Percentiles rank a stretch among this genome's conserved stretches.
Conservation (phyloP, 2,888 invertebrate species). For the Lasius fuliginosus region DNA sequence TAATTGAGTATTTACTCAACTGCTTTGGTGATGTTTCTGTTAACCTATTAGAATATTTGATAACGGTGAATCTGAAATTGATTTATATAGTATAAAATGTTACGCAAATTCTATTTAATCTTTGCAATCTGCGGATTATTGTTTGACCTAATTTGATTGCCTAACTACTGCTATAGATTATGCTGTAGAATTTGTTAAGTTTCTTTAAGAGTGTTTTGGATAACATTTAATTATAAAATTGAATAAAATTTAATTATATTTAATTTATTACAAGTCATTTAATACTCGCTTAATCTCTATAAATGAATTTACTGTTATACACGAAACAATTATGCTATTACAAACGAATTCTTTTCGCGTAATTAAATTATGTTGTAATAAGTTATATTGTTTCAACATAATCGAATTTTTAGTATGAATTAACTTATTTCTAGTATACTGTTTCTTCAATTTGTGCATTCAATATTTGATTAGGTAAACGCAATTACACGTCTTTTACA, state of each 20-base stretch:
- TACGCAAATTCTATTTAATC: background rate
- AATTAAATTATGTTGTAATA: background rate
- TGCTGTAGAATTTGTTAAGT: background rate
- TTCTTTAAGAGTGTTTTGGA: background rate
- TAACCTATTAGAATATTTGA: background rate
- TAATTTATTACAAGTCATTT: conserved; percentile 3
- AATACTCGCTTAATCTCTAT: background rate
- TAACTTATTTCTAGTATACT: background rate
- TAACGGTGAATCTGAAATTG: background rate
- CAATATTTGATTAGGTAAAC: background rate
- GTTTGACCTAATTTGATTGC: background rate
- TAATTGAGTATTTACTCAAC: background rate
- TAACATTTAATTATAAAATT: background rate
- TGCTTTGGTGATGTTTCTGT: background rate
- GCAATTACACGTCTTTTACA: background rate
- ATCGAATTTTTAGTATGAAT: background rate
- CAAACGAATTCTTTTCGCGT: background rate
- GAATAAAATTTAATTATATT: background rate
- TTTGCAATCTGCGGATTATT: background rate
- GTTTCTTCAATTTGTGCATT: background rate
- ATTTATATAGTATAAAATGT: background rate
- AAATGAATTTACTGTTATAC: background rate
- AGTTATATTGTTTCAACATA: background rate
- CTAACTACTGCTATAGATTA: background rate
- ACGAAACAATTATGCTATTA: too few relatives aligned